Evolutionary conservation across 2,797 vertebrate species (phyloP).

Genomic region (Champsocephalus gunnari): DNA sequence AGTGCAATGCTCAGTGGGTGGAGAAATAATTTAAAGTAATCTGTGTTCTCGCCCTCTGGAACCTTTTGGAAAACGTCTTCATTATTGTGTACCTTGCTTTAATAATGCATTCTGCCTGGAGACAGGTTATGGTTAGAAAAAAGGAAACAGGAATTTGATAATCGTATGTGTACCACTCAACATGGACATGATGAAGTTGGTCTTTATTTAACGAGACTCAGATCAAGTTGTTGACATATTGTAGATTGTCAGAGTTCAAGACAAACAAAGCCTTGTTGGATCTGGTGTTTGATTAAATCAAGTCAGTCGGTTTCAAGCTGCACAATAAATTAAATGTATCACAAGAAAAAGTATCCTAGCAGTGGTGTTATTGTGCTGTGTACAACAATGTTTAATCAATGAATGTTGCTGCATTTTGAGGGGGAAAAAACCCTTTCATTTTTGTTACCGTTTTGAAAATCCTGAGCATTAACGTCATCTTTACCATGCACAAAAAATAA

Average conservation of each 20-base stretch:
- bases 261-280: constrained; percentile 20
- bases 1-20: too few species aligned
- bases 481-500: constrained; percentile 31
- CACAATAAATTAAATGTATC: constrained; percentile 4
- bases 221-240: constrained; percentile 20
- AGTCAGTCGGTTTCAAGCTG: constrained; percentile 6
- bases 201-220: constrained; percentile 50
- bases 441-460: constrained; percentile 15
- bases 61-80: too few species aligned
- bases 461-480: constrained; percentile 53
- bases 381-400: constrained; percentile 5
- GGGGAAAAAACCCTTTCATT: background rate
- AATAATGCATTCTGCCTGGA: too few species aligned
- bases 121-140: too few species aligned
- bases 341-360: background rate
- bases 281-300: background rate
- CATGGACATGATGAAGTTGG: constrained; percentile 23
- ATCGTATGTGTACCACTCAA: too few species aligned
- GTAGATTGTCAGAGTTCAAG: constrained; percentile 3
- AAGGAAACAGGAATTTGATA: too few species aligned
- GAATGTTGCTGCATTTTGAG: background rate
- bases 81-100: too few species aligned
- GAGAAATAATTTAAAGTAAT: too few species aligned
- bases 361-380: constrained; percentile 7
- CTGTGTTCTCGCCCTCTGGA: too few species aligned